Evolutionary conservation across 2,797 vertebrate species (phyloP), one percentile per base, ranked within the genome.

Genomic region (Anguilla megastoma): DNA sequence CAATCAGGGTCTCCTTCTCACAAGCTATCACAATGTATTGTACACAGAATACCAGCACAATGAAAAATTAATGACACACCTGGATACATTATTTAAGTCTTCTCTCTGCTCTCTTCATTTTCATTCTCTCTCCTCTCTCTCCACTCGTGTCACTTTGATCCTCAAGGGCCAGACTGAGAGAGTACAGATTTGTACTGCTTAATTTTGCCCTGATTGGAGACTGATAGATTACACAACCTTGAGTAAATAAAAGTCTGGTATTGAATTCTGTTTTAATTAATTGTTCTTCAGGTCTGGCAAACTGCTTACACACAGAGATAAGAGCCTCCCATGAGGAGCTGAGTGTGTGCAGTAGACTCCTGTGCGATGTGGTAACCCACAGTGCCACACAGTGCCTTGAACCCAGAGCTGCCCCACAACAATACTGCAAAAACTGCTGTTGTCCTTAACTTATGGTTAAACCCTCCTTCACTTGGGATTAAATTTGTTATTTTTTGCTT

Each of bases 71-170:
- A 91, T 89, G 89, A 50, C 88, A 88, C 90, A 91, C 90, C 90
- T 91, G 87, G 88, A 88, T 88, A 69, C 85, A 91, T 92, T 91
- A 90, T 52, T 74, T 87, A 91, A 86, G 84, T 69, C 89, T 90
- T 85, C 76, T 30, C 69, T 21, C 30, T 87, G 90, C 90, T 91
- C 92, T 90, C 89, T 90, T 91, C 85, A 27, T 85, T 87, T 83
- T 52, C 79, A 8, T 45, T 63, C 87, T 86, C 84, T 88, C 84
- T 33, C 87, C 56, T 30, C 86, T 24, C 50, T 85, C 83, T 91
- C 56, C 86, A 45, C 86, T 89, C 88, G 69, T 89, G 79, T 88
- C 87, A 91, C 74, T 89, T 89, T 92, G 91, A 92, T 92, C 89
- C 83, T 90, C 24, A 66, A 84, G 84, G n/a, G 36, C 45, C 58